These are phyloP conservation scores for Callionymus lyra DNA, from an alignment of 2,113 vertebrate species.

Conservation along the genomic window DNA sequence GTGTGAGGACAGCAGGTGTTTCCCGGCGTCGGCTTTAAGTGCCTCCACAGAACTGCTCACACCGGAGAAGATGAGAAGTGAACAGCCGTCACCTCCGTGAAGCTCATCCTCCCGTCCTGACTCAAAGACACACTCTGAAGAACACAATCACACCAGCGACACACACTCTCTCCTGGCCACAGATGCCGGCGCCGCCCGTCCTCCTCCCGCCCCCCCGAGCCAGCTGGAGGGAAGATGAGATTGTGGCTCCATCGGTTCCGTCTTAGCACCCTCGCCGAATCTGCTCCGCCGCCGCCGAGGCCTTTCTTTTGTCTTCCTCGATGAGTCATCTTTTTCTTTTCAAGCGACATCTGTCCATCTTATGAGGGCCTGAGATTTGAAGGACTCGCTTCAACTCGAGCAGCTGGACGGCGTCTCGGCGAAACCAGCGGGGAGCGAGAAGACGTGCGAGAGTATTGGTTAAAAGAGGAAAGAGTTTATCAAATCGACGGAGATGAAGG, in stretches of 20 bases:
- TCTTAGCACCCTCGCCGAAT: conserved; percentile 13
- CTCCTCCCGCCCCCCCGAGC: conserved; percentile 24
- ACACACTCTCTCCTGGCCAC: conserved; percentile 10
- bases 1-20: conserved; percentile 18
- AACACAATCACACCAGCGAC: conserved; percentile 49
- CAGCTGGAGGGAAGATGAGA: conserved; percentile 54
- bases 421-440: too few species aligned
- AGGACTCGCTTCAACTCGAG: too few species aligned
- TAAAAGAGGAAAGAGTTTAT: conserved; percentile 2
- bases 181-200: conserved; percentile 31
- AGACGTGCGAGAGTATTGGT: background rate
- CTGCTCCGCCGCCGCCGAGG: conserved; percentile 5
- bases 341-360: too few species aligned
- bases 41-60: too few species aligned
- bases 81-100: conserved; percentile 21
- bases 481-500: conserved; percentile 21
- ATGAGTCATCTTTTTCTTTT: conserved; percentile 8
- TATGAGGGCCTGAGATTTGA: too few species aligned
- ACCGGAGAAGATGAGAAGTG: conserved; percentile 47
- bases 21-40: too few species aligned
- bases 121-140: conserved; percentile 13
- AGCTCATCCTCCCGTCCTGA: conserved; percentile 9
- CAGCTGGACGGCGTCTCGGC: too few species aligned
- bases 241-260: conserved; percentile 45
- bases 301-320: background rate